These are phyloP conservation scores for Zophobas morio DNA, from an alignment of 1,140 invertebrate species.

Conservation along the genomic window DNA sequence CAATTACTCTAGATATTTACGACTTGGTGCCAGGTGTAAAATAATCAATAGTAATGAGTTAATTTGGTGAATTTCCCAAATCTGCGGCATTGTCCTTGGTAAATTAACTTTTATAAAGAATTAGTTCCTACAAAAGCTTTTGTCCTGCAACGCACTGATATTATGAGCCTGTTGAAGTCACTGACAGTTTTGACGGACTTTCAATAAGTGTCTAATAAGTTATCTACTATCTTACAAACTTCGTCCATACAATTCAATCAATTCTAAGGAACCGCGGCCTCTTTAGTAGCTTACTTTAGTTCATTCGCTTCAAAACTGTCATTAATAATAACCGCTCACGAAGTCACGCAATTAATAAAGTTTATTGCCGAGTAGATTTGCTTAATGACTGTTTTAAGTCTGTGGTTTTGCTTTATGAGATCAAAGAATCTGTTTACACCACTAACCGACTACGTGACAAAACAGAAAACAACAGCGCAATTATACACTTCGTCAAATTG, in stretches of 20 bases:
- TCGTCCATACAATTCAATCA: slow-evolving; percentile 39
- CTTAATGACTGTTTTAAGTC: neutral
- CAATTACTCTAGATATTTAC: too few species aligned
- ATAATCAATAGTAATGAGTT: slow-evolving; percentile 4
- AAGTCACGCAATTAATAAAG: slow-evolving; percentile 34
- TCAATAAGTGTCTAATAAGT: slow-evolving; percentile 43
- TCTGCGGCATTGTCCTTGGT: slow-evolving; percentile 13
- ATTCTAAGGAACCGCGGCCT: slow-evolving; percentile 36
- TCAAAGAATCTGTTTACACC: neutral
- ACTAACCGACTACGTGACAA: too few species aligned
- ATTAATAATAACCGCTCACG: slow-evolving; percentile 31
- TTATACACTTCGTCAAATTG: too few species aligned
- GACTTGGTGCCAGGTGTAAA: too few species aligned
- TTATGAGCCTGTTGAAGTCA: slow-evolving; percentile 29
- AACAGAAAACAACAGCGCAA: too few species aligned
- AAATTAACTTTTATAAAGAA: slow-evolving; percentile 34
- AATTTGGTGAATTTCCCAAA: slow-evolving; percentile 13
- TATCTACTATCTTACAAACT: slow-evolving; percentile 31
- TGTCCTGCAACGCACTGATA: slow-evolving; percentile 31
- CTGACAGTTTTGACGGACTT: slow-evolving; percentile 40
- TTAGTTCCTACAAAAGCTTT: slow-evolving; percentile 36
- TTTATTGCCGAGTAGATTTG: slow-evolving; percentile 14
- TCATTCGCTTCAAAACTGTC: slow-evolving; percentile 38
- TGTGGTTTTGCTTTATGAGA: neutral
- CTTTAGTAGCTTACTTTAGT: slow-evolving; percentile 34